phyloP scores from a whole-genome alignment of 2,888 invertebrate genomes.

The Cacoxenus indagator region DNA sequence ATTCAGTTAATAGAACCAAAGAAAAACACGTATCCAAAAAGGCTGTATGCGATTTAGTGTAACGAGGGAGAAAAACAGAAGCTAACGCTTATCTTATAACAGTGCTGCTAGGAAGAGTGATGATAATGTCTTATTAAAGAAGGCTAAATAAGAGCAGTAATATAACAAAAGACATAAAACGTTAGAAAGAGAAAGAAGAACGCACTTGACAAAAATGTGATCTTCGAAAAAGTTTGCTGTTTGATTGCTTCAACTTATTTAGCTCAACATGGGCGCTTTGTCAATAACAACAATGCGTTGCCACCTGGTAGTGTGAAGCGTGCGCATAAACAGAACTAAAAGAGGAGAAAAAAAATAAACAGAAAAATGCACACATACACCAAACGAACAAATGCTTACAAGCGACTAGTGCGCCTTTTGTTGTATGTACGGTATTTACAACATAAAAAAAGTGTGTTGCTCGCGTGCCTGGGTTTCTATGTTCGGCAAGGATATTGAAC shows the following conservation, averaged over 20 bases:
- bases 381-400: background rate
- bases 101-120: background rate
- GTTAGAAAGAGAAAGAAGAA: too few species aligned
- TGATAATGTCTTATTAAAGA: background rate
- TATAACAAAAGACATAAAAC: too few species aligned
- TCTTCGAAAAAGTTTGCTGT: too few species aligned
- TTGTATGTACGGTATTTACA: too few species aligned
- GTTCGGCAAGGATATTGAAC: constrained; percentile 57
- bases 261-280: too few species aligned
- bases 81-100: background rate
- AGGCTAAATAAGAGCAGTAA: too few species aligned
- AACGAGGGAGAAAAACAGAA: background rate
- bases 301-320: constrained; percentile 16
- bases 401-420: background rate
- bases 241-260: too few species aligned
- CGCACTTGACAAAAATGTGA: too few species aligned
- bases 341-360: too few species aligned
- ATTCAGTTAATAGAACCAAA: background rate
- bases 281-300: constrained; percentile 7
- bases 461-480: constrained; percentile 39
- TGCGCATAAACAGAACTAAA: too few species aligned
- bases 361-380: background rate
- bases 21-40: background rate
- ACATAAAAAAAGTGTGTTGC: constrained; percentile 24
- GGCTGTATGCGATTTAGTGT: too few species aligned